Percentiles rank a stretch among this genome's conserved stretches.
Conservation (phyloP, 2,797 vertebrate species). For the Coregonus sp. region DNA sequence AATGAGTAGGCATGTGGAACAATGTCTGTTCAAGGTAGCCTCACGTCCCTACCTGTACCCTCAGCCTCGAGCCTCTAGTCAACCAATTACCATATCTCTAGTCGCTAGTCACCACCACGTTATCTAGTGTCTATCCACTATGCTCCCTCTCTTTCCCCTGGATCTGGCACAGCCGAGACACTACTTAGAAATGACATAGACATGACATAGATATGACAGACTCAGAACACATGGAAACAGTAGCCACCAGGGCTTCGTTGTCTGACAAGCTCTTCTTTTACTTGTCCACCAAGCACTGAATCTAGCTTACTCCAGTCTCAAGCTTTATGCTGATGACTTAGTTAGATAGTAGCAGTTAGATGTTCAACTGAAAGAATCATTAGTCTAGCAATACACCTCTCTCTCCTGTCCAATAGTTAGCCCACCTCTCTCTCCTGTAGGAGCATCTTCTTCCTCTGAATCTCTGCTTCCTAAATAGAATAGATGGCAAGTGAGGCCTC, state of each 20-base stretch:
- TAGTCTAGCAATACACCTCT: neutral
- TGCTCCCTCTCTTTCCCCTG: neutral
- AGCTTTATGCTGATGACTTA: neutral
- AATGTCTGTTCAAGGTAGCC: slow-evolving; percentile 98
- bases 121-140: neutral
- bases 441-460: neutral
- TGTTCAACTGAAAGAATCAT: neutral
- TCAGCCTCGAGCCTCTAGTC: slow-evolving; percentile 14
- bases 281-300: neutral
- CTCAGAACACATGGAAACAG: neutral
- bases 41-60: slow-evolving; percentile 41
- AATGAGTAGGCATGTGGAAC: slow-evolving; percentile 99
- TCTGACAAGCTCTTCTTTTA: neutral
- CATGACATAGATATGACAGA: neutral
- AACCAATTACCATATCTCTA: slow-evolving; percentile 21
- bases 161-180: neutral
- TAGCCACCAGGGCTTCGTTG: neutral
- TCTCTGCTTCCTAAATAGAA: neutral
- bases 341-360: neutral
- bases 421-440: neutral
- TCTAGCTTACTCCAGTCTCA: neutral
- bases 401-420: neutral
- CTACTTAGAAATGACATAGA: neutral
- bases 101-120: slow-evolving; percentile 22
- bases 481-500: neutral